Conservation (phyloP, 1,140 invertebrate species). For the Euwallacea fornicatus region DNA sequence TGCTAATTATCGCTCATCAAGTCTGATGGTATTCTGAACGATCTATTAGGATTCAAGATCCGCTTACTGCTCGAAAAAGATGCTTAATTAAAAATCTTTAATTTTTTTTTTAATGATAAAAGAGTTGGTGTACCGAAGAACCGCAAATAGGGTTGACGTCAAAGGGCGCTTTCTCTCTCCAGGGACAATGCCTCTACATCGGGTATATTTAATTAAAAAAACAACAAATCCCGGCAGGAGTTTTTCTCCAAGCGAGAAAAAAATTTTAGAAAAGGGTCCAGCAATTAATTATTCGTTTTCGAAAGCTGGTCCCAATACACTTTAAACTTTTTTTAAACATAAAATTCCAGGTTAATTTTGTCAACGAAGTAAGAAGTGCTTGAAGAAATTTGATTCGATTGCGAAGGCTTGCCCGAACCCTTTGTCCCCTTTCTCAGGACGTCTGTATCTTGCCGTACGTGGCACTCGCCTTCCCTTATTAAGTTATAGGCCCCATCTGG, state of each 20-base stretch:
- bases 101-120: conserved; percentile 12
- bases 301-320: not conserved
- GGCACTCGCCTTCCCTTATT: conserved; percentile 4
- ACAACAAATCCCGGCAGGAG: not conserved
- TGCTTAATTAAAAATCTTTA: conserved; percentile 9
- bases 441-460: conserved; percentile 11
- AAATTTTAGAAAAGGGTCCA: not conserved
- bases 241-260: not conserved
- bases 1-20: not conserved
- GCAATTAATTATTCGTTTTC: conserved; percentile 1
- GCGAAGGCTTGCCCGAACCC: not conserved
- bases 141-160: conserved; percentile 7
- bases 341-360: conserved; percentile 1
- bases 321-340: not conserved
- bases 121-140: not conserved
- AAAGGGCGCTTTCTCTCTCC: conserved; percentile 10
- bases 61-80: not conserved
- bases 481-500: conserved; percentile 25
- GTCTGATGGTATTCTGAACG: not conserved
- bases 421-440: conserved; percentile 4
- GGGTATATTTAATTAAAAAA: conserved; percentile 16
- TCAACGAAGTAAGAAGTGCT: too few relatives aligned
- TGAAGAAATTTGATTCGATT: not conserved
- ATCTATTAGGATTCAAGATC: conserved; percentile 4
- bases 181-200: conserved; percentile 13